Conservation (phyloP, 2,888 invertebrate species). For the Zhuqinia jingwanae region DNA sequence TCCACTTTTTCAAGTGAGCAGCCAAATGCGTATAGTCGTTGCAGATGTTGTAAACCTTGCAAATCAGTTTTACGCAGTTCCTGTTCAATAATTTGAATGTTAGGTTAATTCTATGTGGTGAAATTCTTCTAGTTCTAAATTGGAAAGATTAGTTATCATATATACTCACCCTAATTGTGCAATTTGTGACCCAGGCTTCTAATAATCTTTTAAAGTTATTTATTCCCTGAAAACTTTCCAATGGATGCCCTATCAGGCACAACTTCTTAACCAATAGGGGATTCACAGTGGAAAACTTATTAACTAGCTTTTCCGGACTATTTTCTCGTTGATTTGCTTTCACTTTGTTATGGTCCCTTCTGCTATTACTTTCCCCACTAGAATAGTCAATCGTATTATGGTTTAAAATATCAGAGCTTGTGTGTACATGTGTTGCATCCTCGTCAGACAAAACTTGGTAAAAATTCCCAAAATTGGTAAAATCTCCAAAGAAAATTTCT, state of each 20-base stretch:
- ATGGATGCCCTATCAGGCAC: slow-evolving; percentile 77
- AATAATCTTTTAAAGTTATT: slow-evolving; percentile 74
- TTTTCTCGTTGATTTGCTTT: neutral
- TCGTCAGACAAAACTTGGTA: slow-evolving; percentile 73
- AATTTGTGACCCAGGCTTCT: slow-evolving; percentile 78
- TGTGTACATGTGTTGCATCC: neutral
- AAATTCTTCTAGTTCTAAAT: too few species aligned
- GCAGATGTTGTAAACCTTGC: slow-evolving; percentile 71
- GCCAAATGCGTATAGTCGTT: slow-evolving; percentile 77
- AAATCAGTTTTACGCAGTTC: slow-evolving; percentile 75
- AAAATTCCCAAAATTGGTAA: slow-evolving; percentile 74
- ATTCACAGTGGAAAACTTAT: slow-evolving; percentile 70
- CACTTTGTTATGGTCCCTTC: neutral
- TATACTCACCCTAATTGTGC: slow-evolving; percentile 70
- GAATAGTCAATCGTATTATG: neutral
- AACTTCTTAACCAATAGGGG: slow-evolving; percentile 76
- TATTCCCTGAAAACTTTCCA: slow-evolving; percentile 75
- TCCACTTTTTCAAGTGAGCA: slow-evolving; percentile 76
- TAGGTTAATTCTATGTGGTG: neutral
- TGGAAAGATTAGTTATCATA: too few species aligned
- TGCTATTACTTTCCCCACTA: neutral
- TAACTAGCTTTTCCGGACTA: slow-evolving; percentile 31
- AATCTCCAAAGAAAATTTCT: slow-evolving; percentile 77
- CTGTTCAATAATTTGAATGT: slow-evolving; percentile 47
- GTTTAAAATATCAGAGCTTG: neutral